Evolutionary conservation across 2,113 vertebrate species (phyloP).

Genomic region (Scatophagus argus): DNA sequence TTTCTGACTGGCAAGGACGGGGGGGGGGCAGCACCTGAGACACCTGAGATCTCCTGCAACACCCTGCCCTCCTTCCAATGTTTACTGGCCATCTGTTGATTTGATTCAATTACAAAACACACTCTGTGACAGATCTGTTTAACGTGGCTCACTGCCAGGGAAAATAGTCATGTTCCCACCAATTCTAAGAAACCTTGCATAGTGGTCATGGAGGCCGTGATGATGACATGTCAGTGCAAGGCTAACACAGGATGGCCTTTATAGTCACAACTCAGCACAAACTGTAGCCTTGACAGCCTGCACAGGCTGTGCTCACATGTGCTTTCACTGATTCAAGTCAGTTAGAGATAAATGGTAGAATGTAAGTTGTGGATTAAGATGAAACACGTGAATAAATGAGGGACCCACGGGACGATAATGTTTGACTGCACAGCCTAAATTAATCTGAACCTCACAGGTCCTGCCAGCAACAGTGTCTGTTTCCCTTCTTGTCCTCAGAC

Average conservation of each 20-base stretch:
- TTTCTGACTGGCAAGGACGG: not conserved
- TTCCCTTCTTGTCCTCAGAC: conserved; percentile 60
- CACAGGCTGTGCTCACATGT: conserved; percentile 59
- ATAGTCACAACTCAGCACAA: conserved; percentile 71
- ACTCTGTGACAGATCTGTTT: conserved; percentile 73
- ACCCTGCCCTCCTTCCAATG: conserved; percentile 60
- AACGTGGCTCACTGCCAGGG: conserved; percentile 70
- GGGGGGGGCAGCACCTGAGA: conserved; percentile 41
- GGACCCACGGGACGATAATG: conserved; percentile 22
- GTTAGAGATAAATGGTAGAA: conserved; percentile 46
- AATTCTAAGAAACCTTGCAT: conserved; percentile 71
- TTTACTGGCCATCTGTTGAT: conserved; percentile 74
- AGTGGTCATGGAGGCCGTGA: conserved; percentile 67
- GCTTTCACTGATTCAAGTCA: conserved; percentile 44
- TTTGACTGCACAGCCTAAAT: conserved; percentile 31
- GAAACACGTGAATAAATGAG: conserved; percentile 53
- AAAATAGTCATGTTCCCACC: conserved; percentile 73
- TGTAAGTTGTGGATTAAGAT: conserved; percentile 29
- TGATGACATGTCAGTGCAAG: conserved; percentile 76
- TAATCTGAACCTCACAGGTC: conserved; percentile 54
- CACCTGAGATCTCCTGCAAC: conserved; percentile 43
- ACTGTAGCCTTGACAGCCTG: conserved; percentile 61
- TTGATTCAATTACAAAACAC: conserved; percentile 76
- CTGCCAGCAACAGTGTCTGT: conserved; percentile 52
- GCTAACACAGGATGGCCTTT: conserved; percentile 59